Percentiles rank a stretch among this genome's conserved stretches.
Evolutionary conservation across 2,113 vertebrate species (phyloP).

Genomic region (Archilochus colubris): DNA sequence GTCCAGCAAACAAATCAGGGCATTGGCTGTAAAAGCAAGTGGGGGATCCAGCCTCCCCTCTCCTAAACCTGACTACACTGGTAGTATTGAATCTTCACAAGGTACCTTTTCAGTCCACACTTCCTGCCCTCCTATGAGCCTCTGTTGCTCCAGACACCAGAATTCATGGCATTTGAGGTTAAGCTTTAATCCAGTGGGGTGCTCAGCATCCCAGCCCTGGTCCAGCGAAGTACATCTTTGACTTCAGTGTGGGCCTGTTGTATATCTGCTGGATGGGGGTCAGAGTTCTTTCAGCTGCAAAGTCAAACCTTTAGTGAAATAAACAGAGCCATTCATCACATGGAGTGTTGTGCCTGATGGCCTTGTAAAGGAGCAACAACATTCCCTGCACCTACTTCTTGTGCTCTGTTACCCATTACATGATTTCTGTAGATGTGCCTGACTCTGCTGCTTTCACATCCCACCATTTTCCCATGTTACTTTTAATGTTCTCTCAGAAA

Average conservation of each 20-base stretch:
- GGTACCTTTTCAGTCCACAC: neutral
- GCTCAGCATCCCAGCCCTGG: neutral
- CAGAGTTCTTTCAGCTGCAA: neutral
- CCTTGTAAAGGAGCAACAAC: neutral
- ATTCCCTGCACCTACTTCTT: neutral
- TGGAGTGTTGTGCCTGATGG: neutral
- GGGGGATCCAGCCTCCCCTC: rapidly evolving
- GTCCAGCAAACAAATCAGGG: neutral
- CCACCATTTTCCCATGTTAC: neutral
- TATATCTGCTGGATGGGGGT: neutral
- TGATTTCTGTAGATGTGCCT: neutral
- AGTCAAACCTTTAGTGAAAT: neutral
- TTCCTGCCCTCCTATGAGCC: neutral
- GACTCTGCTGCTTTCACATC: neutral
- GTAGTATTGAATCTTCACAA: neutral
- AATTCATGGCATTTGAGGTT: neutral
- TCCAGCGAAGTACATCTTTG: neutral
- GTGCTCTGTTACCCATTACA: neutral
- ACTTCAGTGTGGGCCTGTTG: neutral
- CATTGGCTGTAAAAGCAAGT: neutral
- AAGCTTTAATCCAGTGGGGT: neutral
- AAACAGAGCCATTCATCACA: neutral
- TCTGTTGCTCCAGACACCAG: neutral
- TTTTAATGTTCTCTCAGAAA: neutral
- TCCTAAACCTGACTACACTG: neutral